Evolutionary conservation across 2,888 invertebrate species (phyloP), one percentile per base, ranked within the genome.

Genomic region (Coleophora flavipennella): DNA sequence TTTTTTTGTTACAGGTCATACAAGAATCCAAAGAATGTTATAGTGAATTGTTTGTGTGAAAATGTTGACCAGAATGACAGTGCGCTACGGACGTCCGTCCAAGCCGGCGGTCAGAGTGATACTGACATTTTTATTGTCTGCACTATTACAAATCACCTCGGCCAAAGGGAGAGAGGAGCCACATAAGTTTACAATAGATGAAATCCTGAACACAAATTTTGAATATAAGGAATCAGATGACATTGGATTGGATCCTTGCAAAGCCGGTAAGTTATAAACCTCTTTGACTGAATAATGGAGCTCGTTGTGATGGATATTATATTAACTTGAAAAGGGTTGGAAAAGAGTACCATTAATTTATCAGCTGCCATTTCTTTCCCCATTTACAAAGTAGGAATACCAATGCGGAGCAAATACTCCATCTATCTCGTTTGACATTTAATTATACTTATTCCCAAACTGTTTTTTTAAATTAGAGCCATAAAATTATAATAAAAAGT

Each of bases 201-300:
- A 93, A 60, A 74, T 94, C 49, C 67, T 91, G 58, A 86, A 75
- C 39, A 86, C 76, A 40, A 81, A 85, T 49, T 94, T 91, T 58
- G 89, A 91, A 34, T 85, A 85, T 45, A 90, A 89, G 62, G 87
- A 90, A 43, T 92, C 92, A 33, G 86, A 87, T 47, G 94, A 94
- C 67, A 74, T 92, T 49, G 92, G 94, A 66, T 81, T 93, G 86
- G 94, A 94, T 79, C 91, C 94, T 40, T 94, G 94, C 77, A 94
- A 94, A 87, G 92, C 94, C 67, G 92, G 94, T 94, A 78, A 89
- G 90, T 73, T 4, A 12, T 36, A 1, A 26, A 3, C 33, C 26
- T 29, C 13, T 31, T 14, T n/a, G 7, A 8, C 14, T 29, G 10
- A 29, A 11, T 4, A 29, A 29, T 1, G 29, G 9, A 29, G 10